Evolutionary conservation across 2,797 vertebrate genomes (phyloP).

Genomic region (Phalanger gymnotis): DNA sequence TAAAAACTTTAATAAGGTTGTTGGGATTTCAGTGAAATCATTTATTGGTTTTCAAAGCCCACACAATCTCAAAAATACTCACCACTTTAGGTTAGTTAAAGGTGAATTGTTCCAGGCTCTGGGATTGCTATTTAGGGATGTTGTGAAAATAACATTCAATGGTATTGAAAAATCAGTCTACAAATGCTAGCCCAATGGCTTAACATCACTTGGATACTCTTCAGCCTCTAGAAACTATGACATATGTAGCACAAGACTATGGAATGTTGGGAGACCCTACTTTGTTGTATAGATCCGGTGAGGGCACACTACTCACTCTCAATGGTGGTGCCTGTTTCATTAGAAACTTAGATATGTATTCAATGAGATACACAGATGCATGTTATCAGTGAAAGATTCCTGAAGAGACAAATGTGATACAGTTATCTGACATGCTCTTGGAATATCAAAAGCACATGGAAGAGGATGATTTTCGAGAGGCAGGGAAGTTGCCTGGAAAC

Average conservation of each 20-base stretch:
- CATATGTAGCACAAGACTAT: not conserved
- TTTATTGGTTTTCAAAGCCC: slow-evolving; percentile 51
- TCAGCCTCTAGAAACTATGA: not conserved
- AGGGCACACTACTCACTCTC: not conserved
- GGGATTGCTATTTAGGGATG: not conserved
- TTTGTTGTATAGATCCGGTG: not conserved
- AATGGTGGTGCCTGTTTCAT: not conserved
- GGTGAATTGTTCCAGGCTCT: slow-evolving; percentile 30
- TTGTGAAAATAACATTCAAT: slow-evolving; percentile 33
- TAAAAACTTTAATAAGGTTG: slow-evolving; percentile 70
- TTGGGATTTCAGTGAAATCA: slow-evolving; percentile 43
- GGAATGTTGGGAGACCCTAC: not conserved
- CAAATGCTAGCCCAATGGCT: not conserved
- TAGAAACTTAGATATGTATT: not conserved
- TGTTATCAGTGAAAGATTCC: not conserved
- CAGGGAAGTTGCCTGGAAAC: slow-evolving; percentile 39
- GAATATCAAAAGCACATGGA: slow-evolving; percentile 49
- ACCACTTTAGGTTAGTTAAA: not conserved
- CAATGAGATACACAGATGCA: slow-evolving; percentile 3
- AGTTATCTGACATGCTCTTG: slow-evolving; percentile 17
- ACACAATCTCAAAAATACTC: slow-evolving; percentile 45
- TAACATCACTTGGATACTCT: not conserved
- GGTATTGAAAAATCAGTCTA: not conserved
- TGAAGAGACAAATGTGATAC: slow-evolving; percentile 13
- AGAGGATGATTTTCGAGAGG: slow-evolving; percentile 48